A percentile compares a stretch with the other conserved stretches of the same genome.
Conservation (phyloP, 2,113 vertebrate genomes). For the Meleagris gallopavo region DNA sequence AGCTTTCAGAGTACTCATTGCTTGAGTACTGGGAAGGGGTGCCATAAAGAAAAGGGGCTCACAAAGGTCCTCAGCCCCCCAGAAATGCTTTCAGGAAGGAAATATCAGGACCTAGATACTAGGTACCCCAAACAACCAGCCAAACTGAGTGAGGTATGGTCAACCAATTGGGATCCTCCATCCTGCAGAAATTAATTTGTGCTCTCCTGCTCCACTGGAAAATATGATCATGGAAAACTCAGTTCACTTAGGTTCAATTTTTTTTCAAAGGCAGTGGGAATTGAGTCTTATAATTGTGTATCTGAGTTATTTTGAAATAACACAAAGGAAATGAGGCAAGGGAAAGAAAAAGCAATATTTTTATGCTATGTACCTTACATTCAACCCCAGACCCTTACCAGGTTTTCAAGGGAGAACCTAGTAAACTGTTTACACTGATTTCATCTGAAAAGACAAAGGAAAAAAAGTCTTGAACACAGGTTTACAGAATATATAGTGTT, state of each 20-base stretch:
- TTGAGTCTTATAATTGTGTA: background rate
- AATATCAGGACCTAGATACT: background rate
- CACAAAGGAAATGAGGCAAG: background rate
- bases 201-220: background rate
- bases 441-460: background rate
- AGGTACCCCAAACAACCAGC: too few species aligned
- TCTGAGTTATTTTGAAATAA: background rate
- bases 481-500: background rate
- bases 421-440: background rate
- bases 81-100: background rate
- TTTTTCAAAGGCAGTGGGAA: background rate
- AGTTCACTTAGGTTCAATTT: background rate
- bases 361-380: background rate
- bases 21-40: background rate
- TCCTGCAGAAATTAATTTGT: background rate
- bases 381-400: background rate
- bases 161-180: background rate
- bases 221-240: background rate
- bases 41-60: background rate
- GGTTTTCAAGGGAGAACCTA: background rate
- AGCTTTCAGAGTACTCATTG: background rate
- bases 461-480: background rate
- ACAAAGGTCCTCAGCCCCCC: background rate
- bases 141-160: background rate
- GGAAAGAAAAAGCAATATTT: background rate